Evolutionary conservation across 1,140 invertebrate species (phyloP).

Genomic region (Drosophila sp.): DNA sequence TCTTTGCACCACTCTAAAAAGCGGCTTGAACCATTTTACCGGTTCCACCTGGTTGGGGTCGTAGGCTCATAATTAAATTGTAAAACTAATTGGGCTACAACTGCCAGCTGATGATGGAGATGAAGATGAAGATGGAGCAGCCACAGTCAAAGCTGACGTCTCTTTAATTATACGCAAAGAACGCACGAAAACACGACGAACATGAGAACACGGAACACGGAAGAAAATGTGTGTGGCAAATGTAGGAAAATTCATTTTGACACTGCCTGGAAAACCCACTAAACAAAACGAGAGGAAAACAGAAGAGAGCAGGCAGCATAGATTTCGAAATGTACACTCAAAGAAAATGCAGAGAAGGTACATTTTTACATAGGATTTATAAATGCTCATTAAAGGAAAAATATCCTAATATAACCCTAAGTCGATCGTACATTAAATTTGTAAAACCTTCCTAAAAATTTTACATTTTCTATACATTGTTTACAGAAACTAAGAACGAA

Average conservation of each 20-base stretch:
- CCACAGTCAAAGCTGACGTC: slow-evolving; percentile 58
- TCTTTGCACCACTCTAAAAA: slow-evolving; percentile 18
- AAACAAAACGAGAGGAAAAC: neutral
- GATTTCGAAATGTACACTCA: slow-evolving; percentile 1
- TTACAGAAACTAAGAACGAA: no score
- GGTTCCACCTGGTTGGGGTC: slow-evolving; percentile 16
- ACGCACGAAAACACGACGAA: slow-evolving; percentile 29
- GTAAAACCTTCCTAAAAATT: no score
- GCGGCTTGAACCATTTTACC: neutral
- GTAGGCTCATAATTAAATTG: slow-evolving; percentile 68
- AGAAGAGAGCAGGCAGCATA: neutral
- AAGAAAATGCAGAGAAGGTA: no score
- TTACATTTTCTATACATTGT: no score
- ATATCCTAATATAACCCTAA: no score
- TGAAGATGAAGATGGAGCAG: slow-evolving; percentile 38
- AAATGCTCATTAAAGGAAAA: no score
- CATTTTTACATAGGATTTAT: no score
- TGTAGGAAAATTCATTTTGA: neutral
- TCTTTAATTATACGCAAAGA: slow-evolving; percentile 69
- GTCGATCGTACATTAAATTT: no score
- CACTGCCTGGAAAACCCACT: no score
- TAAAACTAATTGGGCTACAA: slow-evolving; percentile 67
- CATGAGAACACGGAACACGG: neutral
- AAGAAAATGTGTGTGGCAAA: slow-evolving; percentile 3
- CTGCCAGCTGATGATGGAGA: slow-evolving; percentile 37